These are phyloP conservation scores for Brotogeris chrysoptera DNA, from an alignment of 2,797 vertebrate genomes.

Conservation along the genomic window DNA sequence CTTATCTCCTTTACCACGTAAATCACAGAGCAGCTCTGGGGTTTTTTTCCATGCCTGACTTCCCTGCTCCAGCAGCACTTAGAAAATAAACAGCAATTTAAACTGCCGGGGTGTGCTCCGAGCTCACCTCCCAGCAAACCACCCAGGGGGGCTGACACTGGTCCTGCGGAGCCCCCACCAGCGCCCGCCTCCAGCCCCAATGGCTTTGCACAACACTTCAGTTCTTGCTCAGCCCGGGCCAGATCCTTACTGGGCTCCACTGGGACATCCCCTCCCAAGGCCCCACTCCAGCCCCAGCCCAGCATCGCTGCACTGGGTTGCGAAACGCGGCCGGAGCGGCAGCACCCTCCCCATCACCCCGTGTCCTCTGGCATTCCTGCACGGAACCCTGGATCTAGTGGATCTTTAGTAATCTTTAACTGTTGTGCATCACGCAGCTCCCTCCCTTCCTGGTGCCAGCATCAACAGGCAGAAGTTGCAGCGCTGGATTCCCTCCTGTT, in stretches of 20 bases:
- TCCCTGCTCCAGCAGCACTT: not conserved
- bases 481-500: not conserved
- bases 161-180: fast-evolving
- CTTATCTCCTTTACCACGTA: slow-evolving; percentile 43
- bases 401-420: slow-evolving; percentile 55
- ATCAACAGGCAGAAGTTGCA: not conserved
- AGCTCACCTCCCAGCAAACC: not conserved
- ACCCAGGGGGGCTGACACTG: not conserved
- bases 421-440: not conserved
- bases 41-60: not conserved
- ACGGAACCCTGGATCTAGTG: slow-evolving; percentile 27
- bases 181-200: fast-evolving
- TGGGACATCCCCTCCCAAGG: not conserved
- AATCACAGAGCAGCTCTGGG: slow-evolving; percentile 7
- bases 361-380: not conserved
- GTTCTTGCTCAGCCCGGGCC: not conserved
- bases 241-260: not conserved
- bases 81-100: not conserved
- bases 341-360: not conserved
- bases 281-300: not conserved
- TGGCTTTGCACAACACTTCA: not conserved
- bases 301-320: not conserved
- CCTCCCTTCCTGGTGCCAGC: slow-evolving; percentile 15
- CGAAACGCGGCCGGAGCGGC: not conserved
- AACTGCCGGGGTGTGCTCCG: not conserved